These are phyloP conservation scores for Aratinga solstitialis DNA, from an alignment of 2,797 vertebrate genomes.

Conservation along the genomic window DNA sequence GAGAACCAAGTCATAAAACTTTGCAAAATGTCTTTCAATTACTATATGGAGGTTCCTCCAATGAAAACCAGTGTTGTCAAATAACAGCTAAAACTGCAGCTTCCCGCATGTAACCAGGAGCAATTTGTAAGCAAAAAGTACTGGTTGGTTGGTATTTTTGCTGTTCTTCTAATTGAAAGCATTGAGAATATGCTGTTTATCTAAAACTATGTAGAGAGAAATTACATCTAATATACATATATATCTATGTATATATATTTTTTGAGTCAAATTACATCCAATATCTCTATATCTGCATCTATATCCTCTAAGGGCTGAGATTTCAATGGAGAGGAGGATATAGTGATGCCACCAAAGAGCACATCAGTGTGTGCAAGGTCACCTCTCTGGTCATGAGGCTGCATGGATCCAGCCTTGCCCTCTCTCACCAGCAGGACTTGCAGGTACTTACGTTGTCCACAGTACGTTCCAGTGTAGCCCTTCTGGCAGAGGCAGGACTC, in stretches of 20 bases:
- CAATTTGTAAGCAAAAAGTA: neutral
- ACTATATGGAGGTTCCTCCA: neutral
- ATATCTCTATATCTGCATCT: too few relatives aligned
- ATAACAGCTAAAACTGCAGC: neutral
- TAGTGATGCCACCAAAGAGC: neutral
- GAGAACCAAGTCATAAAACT: neutral
- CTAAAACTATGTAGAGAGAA: neutral
- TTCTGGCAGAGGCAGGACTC: conserved; percentile 87
- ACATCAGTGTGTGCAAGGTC: neutral
- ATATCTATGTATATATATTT: too few relatives aligned
- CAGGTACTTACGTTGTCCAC: conserved; percentile 88
- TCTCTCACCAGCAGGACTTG: too few relatives aligned
- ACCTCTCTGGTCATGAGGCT: neutral
- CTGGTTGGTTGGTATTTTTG: neutral
- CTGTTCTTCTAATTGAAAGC: neutral
- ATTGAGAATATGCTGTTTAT: neutral
- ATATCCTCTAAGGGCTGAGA: neutral
- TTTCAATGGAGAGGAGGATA: neutral
- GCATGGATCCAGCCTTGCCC: fast-evolving
- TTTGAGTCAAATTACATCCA: too few relatives aligned
- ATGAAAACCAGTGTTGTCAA: neutral
- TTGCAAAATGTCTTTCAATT: neutral
- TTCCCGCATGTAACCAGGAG: neutral
- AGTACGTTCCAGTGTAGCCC: conserved; percentile 88
- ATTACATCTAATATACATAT: neutral